A percentile compares a stretch with the other conserved stretches of the same genome.
Conservation (phyloP, 2,113 vertebrate species). For the Rallus limicola region DNA sequence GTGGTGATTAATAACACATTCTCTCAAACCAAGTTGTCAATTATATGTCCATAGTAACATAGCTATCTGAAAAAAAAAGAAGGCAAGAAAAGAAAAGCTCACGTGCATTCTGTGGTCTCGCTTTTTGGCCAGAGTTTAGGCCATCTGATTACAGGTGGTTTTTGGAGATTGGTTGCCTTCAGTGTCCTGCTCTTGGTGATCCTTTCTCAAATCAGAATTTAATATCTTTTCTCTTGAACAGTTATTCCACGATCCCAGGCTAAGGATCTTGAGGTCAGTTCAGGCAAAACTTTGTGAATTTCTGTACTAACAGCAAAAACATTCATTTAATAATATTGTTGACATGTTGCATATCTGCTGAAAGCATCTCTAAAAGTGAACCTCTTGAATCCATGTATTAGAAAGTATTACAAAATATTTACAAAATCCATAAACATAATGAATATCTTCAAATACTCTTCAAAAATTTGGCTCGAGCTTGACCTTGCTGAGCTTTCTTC, state of each 20-base stretch:
- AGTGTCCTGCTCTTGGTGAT: neutral
- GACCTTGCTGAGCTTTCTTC: conserved; percentile 16
- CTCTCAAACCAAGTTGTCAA: neutral
- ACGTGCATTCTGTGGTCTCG: neutral
- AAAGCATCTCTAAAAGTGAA: neutral
- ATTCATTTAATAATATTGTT: neutral
- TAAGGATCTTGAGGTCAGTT: neutral
- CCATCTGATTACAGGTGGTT: neutral
- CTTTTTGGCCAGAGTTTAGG: neutral
- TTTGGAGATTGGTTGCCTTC: neutral
- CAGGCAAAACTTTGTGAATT: neutral
- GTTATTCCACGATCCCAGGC: neutral
- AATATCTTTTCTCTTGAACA: neutral
- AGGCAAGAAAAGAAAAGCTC: neutral
- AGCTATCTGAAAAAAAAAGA: neutral
- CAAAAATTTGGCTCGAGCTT: neutral
- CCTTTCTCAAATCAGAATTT: neutral
- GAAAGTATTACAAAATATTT: neutral
- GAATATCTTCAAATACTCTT: neutral
- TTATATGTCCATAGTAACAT: neutral
- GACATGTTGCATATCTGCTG: neutral
- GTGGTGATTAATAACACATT: neutral
- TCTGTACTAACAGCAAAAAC: neutral
- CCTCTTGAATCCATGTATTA: neutral
- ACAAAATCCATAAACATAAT: neutral